These are phyloP conservation scores for Panthera leo DNA, from an alignment of 2,113 vertebrate species.

Conservation along the genomic window DNA sequence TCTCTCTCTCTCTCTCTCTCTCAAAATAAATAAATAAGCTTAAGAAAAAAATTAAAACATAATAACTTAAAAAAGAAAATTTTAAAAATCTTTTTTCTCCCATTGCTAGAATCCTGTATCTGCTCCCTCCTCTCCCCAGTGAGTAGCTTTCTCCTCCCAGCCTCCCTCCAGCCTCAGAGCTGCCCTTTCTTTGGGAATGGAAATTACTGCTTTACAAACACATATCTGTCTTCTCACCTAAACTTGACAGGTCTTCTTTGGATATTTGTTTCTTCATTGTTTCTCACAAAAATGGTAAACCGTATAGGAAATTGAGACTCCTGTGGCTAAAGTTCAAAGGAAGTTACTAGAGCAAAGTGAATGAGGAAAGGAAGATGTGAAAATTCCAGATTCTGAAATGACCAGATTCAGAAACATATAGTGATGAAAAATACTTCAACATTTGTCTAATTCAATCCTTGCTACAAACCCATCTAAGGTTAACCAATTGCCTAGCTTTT, in stretches of 20 bases:
- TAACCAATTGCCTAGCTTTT: background rate
- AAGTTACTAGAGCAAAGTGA: background rate
- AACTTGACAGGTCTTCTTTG: background rate
- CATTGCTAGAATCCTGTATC: background rate
- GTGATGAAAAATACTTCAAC: background rate
- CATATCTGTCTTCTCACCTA: background rate
- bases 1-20: too few species aligned
- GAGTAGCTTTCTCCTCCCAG: background rate
- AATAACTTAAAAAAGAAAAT: background rate
- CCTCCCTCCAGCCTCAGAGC: background rate
- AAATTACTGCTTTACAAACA: background rate
- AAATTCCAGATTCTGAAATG: background rate
- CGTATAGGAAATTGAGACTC: background rate
- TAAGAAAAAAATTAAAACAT: too few species aligned
- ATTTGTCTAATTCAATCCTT: background rate
- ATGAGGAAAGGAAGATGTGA: background rate
- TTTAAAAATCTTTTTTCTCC: background rate
- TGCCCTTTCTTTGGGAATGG: background rate
- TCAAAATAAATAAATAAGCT: too few species aligned
- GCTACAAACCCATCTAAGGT: background rate
- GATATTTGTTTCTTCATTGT: background rate
- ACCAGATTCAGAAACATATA: background rate
- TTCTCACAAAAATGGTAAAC: background rate
- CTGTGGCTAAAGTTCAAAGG: background rate
- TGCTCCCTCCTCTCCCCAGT: background rate